A percentile compares a stretch with the other conserved stretches of the same genome.
These are phyloP conservation scores for Pygocentrus nattereri DNA, from an alignment of 2,797 vertebrate genomes.

Conservation along the genomic window DNA sequence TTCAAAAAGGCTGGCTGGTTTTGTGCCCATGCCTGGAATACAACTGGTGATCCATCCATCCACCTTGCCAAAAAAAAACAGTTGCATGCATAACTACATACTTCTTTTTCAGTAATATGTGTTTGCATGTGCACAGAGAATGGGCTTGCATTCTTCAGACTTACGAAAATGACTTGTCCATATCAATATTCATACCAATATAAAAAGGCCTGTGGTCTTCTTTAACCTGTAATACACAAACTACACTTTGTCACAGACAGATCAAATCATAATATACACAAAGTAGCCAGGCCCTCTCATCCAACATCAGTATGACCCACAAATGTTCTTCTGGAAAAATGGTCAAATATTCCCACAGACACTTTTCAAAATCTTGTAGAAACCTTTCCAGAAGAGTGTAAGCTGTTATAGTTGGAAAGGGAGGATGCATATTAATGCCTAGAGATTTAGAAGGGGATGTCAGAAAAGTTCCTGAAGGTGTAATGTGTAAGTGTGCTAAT, in stretches of 20 bases:
- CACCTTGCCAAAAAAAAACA: slow-evolving; percentile 73
- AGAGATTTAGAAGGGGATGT: too few relatives aligned
- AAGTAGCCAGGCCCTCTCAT: too few relatives aligned
- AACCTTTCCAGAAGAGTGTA: too few relatives aligned
- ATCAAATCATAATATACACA: background rate
- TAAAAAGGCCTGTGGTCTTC: slow-evolving; percentile 62
- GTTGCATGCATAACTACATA: background rate
- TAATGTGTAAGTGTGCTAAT: too few relatives aligned
- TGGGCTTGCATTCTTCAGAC: slow-evolving; percentile 57
- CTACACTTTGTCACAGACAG: background rate
- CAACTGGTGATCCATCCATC: slow-evolving; percentile 82
- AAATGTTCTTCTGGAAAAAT: too few relatives aligned
- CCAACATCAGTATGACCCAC: too few relatives aligned
- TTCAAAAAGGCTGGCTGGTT: slow-evolving; percentile 86
- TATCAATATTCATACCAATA: slow-evolving; percentile 87
- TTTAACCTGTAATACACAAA: background rate
- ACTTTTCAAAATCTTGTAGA: too few relatives aligned
- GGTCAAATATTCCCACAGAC: too few relatives aligned
- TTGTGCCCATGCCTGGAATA: slow-evolving; percentile 80
- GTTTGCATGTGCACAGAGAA: background rate
- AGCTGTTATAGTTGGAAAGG: too few relatives aligned
- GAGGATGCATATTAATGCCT: too few relatives aligned
- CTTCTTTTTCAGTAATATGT: background rate
- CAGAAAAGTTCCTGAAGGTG: too few relatives aligned
- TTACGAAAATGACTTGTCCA: slow-evolving; percentile 87